These are phyloP conservation scores for Simalia tracyae DNA, from an alignment of 2,797 vertebrate species.

Conservation along the genomic window DNA sequence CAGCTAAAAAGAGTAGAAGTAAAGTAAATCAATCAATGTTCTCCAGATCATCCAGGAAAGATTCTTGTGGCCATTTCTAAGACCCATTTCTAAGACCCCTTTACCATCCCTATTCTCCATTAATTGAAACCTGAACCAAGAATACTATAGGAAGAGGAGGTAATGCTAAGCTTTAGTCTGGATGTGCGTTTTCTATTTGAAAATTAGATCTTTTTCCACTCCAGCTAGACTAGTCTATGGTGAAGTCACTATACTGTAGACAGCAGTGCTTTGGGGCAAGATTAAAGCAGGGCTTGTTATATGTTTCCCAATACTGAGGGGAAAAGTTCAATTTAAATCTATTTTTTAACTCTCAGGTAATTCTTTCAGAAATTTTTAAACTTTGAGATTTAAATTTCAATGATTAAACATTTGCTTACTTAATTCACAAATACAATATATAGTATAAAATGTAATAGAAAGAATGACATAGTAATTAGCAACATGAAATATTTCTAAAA, in stretches of 20 bases:
- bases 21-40: background rate
- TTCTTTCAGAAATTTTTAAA: background rate
- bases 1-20: slow-evolving; percentile 63
- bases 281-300: background rate
- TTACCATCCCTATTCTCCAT: background rate
- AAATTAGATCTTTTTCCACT: background rate
- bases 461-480: background rate
- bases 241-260: background rate
- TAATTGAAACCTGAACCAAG: background rate
- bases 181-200: background rate
- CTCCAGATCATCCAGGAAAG: background rate
- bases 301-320: background rate
- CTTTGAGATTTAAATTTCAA: too few relatives aligned
- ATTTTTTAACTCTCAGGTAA: background rate
- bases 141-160: too few relatives aligned
- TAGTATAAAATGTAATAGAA: background rate
- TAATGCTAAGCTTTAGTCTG: background rate
- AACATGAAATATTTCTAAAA: background rate
- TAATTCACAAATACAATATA: background rate
- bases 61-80: background rate
- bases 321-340: background rate
- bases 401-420: background rate
- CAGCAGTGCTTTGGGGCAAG: background rate
- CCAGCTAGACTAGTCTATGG: background rate
- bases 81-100: background rate